Percentiles rank a stretch among this genome's conserved stretches.
These are phyloP conservation scores for Magallana ariakensis DNA, from an alignment of 1,140 invertebrate species.

Conservation along the genomic window DNA sequence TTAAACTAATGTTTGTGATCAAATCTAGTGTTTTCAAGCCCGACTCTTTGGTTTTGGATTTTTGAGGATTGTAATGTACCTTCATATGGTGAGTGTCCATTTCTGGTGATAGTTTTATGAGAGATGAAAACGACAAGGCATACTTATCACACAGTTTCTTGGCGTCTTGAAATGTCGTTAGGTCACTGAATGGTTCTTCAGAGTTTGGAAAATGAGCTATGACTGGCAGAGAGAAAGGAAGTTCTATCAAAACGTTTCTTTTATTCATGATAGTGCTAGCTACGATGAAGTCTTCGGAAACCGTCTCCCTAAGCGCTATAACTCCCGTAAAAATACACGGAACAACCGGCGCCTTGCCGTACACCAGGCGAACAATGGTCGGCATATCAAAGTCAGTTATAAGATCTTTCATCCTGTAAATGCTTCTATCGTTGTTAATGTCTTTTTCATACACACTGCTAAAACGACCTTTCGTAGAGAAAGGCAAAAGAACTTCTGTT, in stretches of 20 bases:
- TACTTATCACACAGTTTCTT: constrained; percentile 70
- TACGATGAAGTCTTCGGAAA: constrained; percentile 62
- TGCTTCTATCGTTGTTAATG: constrained; percentile 59
- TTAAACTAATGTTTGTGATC: constrained; percentile 73
- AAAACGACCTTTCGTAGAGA: constrained; percentile 70
- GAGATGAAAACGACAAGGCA: constrained; percentile 61
- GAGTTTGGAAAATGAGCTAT: constrained; percentile 52
- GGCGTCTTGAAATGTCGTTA: constrained; percentile 67
- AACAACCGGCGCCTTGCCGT: constrained; percentile 72
- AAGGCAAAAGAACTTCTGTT: constrained; percentile 68
- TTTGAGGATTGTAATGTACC: constrained; percentile 71
- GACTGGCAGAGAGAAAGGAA: constrained; percentile 61
- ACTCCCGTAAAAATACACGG: constrained; percentile 75
- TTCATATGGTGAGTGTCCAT: constrained; percentile 69
- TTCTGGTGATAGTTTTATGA: constrained; percentile 74
- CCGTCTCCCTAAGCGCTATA: constrained; percentile 61
- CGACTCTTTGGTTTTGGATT: constrained; percentile 61
- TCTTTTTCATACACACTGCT: constrained; percentile 71
- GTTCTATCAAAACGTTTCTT: constrained; percentile 73
- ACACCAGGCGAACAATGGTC: constrained; percentile 71
- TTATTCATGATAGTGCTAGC: constrained; percentile 70
- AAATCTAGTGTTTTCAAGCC: constrained; percentile 69
- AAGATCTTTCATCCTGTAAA: constrained; percentile 74
- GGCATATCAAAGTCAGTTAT: constrained; percentile 67
- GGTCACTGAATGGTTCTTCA: constrained; percentile 58